Evolutionary conservation across 2,888 invertebrate genomes (phyloP).

Genomic region (Drosophila anomalata): DNA sequence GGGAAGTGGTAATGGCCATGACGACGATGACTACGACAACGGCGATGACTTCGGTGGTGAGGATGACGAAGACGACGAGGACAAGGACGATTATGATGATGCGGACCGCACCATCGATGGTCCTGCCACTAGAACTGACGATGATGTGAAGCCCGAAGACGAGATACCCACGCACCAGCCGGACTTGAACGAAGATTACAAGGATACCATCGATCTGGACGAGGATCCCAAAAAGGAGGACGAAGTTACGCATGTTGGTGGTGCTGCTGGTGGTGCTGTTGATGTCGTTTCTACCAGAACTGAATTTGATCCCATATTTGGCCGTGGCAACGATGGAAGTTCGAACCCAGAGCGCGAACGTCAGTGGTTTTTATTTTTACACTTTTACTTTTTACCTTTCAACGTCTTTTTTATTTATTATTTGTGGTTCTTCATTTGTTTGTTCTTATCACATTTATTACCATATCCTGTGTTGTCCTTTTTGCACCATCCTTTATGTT

Average conservation of each 20-base stretch:
- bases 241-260: slow-evolving; percentile 25
- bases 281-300: slow-evolving; percentile 30
- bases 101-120: slow-evolving; percentile 42
- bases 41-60: slow-evolving; percentile 33
- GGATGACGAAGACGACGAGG: slow-evolving; percentile 51
- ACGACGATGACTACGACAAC: slow-evolving; percentile 45
- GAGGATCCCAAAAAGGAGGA: slow-evolving; percentile 11
- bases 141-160: not conserved
- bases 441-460: slow-evolving; percentile 11
- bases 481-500: slow-evolving; percentile 14
- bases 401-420: slow-evolving; percentile 30
- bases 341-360: slow-evolving; percentile 68
- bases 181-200: slow-evolving; percentile 41
- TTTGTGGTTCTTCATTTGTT: slow-evolving; percentile 37
- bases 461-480: slow-evolving; percentile 18
- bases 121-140: not conserved
- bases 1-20: slow-evolving; percentile 65
- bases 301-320: not conserved
- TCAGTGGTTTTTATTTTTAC: slow-evolving; percentile 81
- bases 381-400: slow-evolving; percentile 35
- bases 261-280: slow-evolving; percentile 58
- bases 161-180: slow-evolving; percentile 46
- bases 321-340: slow-evolving; percentile 52
- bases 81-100: slow-evolving; percentile 44
- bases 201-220: slow-evolving; percentile 29